Conservation (phyloP, 2,888 invertebrate species). For the Pyrrhia umbra region DNA sequence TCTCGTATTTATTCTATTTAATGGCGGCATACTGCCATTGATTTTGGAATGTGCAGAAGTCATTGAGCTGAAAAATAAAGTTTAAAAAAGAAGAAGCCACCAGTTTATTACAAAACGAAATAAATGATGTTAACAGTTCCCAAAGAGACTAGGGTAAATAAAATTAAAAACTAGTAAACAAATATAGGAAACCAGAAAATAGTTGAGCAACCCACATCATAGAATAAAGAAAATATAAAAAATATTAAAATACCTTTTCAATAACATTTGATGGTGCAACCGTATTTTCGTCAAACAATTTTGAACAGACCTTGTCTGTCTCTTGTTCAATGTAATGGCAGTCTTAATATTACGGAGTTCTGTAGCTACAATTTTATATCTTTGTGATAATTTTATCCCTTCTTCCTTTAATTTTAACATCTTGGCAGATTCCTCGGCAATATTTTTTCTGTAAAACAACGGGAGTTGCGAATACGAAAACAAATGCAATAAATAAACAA, state of each 20-base stretch:
- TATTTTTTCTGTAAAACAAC: constrained; percentile 80
- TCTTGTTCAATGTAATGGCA: constrained; percentile 84
- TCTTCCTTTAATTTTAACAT: constrained; percentile 85
- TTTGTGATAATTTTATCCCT: constrained; percentile 80
- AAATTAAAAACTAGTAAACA: constrained; percentile 28
- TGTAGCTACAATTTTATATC: constrained; percentile 83
- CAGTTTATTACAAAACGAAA: constrained; percentile 39
- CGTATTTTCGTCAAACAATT: constrained; percentile 80
- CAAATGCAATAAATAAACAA: neutral
- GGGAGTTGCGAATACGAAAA: constrained; percentile 1
- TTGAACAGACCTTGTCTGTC: constrained; percentile 80
- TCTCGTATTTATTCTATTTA: constrained; percentile 67
- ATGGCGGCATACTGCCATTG: constrained; percentile 61
- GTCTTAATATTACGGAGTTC: constrained; percentile 84
- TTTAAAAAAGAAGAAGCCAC: constrained; percentile 56
- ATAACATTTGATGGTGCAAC: constrained; percentile 81
- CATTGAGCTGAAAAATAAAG: constrained; percentile 77
- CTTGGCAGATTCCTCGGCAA: constrained; percentile 84
- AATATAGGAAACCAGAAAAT: constrained; percentile 22
- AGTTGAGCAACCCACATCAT: constrained; percentile 6
- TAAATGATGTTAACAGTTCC: constrained; percentile 31
- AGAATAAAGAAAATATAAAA: constrained; percentile 22
- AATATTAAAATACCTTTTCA: constrained; percentile 85
- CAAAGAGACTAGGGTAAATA: constrained; percentile 6
- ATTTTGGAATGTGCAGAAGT: constrained; percentile 78